Conservation (phyloP, 2,888 invertebrate genomes). For the Lithosia quadra region DNA sequence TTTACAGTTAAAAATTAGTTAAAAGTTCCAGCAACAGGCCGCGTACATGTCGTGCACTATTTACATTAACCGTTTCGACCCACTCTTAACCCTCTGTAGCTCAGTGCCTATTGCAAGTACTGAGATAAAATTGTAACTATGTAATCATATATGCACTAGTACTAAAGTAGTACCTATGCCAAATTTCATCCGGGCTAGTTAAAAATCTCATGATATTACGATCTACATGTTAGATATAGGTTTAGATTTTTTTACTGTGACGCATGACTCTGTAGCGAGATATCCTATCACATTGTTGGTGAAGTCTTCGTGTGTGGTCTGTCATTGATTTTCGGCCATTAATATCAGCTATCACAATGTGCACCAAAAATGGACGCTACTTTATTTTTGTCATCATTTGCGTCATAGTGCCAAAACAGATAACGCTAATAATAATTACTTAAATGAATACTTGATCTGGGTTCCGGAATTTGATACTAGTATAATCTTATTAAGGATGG, state of each 20-base stretch:
- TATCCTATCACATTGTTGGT: slow-evolving; percentile 16
- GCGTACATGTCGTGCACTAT: no score
- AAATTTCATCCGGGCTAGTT: no score
- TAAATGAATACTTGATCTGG: slow-evolving; percentile 18
- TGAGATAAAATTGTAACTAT: no score
- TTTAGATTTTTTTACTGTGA: neutral
- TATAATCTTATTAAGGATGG: slow-evolving; percentile 3
- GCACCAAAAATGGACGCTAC: slow-evolving; percentile 57
- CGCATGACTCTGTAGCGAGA: slow-evolving; percentile 14
- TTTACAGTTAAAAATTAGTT: no score
- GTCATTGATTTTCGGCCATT: slow-evolving; percentile 43
- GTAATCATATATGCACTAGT: no score
- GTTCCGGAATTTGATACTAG: slow-evolving; percentile 20
- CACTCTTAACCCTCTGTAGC: no score
- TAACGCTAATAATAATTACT: slow-evolving; percentile 31
- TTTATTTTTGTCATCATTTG: slow-evolving; percentile 61
- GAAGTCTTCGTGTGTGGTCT: slow-evolving; percentile 66
- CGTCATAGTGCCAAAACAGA: slow-evolving; percentile 73
- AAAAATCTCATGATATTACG: no score
- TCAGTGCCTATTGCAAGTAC: no score
- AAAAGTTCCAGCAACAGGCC: no score
- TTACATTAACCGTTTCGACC: no score
- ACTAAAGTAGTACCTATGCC: no score
- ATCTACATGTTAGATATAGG: neutral
- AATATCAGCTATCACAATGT: slow-evolving; percentile 47